These are phyloP conservation scores for Danionella cerebrum DNA, from an alignment of 2,113 vertebrate species.

Conservation along the genomic window DNA sequence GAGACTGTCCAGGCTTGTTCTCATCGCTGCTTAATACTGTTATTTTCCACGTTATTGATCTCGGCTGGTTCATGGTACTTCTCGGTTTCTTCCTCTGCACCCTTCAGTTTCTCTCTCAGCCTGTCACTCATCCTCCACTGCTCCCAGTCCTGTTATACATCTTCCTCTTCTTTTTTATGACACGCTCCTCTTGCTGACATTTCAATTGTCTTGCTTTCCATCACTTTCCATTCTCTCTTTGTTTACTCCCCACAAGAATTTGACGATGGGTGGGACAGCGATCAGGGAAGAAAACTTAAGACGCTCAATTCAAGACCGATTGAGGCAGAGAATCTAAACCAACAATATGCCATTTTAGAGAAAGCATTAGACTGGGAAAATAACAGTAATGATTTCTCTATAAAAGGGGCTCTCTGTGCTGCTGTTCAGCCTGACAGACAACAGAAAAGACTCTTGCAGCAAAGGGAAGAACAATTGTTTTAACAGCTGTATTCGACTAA, in stretches of 20 bases:
- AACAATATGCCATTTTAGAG: neutral
- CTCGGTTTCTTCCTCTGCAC: neutral
- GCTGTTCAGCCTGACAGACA: neutral
- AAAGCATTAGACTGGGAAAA: neutral
- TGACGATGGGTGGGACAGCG: neutral
- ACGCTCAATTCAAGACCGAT: neutral
- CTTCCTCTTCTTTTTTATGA: neutral
- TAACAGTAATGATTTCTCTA: neutral
- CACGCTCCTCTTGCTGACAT: conserved; percentile 18
- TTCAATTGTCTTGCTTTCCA: conserved; percentile 11
- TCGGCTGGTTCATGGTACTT: neutral
- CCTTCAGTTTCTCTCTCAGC: neutral
- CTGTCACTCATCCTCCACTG: neutral
- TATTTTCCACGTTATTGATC: neutral
- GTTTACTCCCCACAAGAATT: neutral
- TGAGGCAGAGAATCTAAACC: neutral
- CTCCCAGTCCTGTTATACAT: neutral
- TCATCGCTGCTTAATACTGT: neutral
- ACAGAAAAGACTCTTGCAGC: too few species aligned
- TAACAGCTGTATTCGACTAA: too few species aligned
- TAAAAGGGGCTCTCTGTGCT: neutral
- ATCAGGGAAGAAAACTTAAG: neutral
- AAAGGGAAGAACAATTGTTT: too few species aligned
- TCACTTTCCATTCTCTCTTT: neutral
- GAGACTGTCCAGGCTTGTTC: too few species aligned